Percentiles rank a stretch among this genome's conserved stretches.
Conservation (phyloP, 2,113 vertebrate species). For the Brachypodius melanocephalos region DNA sequence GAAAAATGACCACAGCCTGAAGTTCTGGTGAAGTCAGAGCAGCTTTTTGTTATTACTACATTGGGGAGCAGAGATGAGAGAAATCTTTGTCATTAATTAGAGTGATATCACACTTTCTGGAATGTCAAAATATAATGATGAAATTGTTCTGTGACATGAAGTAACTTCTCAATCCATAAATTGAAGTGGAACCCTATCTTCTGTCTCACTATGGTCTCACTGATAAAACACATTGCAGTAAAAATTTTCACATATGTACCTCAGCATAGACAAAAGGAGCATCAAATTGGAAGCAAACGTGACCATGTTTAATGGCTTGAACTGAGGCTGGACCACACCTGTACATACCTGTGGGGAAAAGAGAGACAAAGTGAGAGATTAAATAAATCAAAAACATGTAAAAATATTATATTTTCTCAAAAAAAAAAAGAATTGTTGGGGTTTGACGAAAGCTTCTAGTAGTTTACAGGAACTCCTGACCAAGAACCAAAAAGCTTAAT, state of each 20-base stretch:
- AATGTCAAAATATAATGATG: not conserved
- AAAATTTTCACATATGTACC: conserved; percentile 66
- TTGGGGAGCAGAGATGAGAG: not conserved
- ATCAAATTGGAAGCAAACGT: conserved; percentile 90
- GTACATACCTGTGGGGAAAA: conserved; percentile 82
- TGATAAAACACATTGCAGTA: not conserved
- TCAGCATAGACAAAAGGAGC: conserved; percentile 91
- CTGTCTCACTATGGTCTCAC: not conserved
- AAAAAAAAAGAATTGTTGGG: not conserved
- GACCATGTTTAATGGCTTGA: conserved; percentile 90
- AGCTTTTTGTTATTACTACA: not conserved
- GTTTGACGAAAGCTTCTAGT: not conserved
- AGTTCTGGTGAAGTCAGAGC: not conserved
- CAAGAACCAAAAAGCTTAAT: not conserved
- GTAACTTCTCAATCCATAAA: not conserved
- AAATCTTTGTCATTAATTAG: not conserved
- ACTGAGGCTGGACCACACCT: conserved; percentile 94
- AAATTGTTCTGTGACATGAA: not conserved
- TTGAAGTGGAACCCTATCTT: not conserved
- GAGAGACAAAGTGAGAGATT: not conserved
- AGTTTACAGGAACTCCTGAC: not conserved
- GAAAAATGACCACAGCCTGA: not conserved
- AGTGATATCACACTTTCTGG: not conserved
- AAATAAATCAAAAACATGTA: not conserved
- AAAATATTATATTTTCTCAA: not conserved